A percentile compares a stretch with the other conserved stretches of the same genome.
Evolutionary conservation across 2,113 vertebrate genomes (phyloP).

Genomic region (Eurypyga helias): DNA sequence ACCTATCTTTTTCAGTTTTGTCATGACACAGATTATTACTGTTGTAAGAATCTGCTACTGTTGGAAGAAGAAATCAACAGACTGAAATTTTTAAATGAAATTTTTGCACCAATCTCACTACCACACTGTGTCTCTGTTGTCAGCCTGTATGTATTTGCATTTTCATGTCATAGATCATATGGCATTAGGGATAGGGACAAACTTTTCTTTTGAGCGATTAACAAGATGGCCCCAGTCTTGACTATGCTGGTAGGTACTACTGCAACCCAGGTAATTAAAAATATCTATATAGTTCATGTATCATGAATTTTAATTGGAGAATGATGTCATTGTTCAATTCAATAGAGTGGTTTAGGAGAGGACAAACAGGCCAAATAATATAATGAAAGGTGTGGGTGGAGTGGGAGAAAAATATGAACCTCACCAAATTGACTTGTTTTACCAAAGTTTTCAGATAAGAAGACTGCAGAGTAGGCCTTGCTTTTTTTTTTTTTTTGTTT

Average conservation of each 20-base stretch:
- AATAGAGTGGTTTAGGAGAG: background rate
- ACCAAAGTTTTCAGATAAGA: background rate
- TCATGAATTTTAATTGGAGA: conserved; percentile 23
- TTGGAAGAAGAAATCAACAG: background rate
- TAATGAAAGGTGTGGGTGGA: conserved; percentile 11
- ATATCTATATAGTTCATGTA: background rate
- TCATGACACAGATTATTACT: background rate
- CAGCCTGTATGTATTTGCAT: background rate
- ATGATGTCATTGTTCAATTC: conserved; percentile 14
- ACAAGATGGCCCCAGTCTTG: background rate
- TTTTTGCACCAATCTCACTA: background rate
- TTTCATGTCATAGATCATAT: background rate
- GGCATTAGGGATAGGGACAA: background rate
- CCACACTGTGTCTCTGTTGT: background rate
- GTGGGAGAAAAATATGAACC: background rate
- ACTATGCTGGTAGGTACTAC: background rate
- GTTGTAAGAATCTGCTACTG: background rate
- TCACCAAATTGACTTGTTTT: background rate
- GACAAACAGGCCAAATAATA: conserved; percentile 22
- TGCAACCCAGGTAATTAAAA: conserved; percentile 26
- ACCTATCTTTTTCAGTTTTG: background rate
- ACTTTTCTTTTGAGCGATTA: background rate
- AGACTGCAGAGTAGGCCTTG: background rate
- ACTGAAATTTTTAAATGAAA: background rate
- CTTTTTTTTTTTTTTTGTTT: accelerated